Conservation (phyloP, 92 coral and sea anemone species). For the Porites divaricata region DNA sequence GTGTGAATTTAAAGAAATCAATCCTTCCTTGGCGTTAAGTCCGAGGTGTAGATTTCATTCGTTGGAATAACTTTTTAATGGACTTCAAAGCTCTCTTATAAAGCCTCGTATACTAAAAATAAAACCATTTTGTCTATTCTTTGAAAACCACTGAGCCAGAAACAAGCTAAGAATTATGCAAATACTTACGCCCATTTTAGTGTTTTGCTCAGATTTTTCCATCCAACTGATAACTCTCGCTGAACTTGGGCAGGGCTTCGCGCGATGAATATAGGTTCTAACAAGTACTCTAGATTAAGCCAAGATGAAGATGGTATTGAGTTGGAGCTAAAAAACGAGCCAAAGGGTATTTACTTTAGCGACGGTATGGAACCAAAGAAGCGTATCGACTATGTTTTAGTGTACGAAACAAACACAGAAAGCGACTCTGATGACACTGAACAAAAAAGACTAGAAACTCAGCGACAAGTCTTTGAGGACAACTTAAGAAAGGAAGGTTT, state of each 20-base stretch:
- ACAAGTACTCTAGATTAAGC: conserved; percentile 4
- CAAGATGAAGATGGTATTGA: conserved; percentile 28
- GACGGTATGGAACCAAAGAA: conserved; percentile 24
- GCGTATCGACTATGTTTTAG: conserved; percentile 81
- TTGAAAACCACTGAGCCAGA: conserved; percentile 21
- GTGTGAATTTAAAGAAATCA: too few species aligned
- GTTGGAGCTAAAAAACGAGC: neutral
- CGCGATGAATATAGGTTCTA: conserved; percentile 3
- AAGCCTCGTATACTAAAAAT: neutral
- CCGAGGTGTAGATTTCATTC: too few species aligned
- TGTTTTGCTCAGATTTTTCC: neutral
- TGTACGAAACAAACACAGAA: conserved; percentile 47
- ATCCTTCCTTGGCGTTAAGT: too few species aligned
- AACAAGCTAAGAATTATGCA: conserved; percentile 3
- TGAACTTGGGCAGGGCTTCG: neutral
- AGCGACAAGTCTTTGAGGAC: neutral
- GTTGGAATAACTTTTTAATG: too few species aligned
- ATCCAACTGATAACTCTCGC: neutral
- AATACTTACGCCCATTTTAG: conserved; percentile 6
- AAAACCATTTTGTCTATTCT: neutral
- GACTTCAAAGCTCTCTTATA: neutral
- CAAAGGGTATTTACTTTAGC: conserved; percentile 20
- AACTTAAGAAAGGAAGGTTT: conserved; percentile 14
- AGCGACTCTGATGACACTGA: neutral
- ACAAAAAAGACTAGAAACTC: neutral